Percentiles rank a stretch among this genome's conserved stretches.
These are phyloP conservation scores for Coilia nasus DNA, from an alignment of 2,797 vertebrate species.

Conservation along the genomic window DNA sequence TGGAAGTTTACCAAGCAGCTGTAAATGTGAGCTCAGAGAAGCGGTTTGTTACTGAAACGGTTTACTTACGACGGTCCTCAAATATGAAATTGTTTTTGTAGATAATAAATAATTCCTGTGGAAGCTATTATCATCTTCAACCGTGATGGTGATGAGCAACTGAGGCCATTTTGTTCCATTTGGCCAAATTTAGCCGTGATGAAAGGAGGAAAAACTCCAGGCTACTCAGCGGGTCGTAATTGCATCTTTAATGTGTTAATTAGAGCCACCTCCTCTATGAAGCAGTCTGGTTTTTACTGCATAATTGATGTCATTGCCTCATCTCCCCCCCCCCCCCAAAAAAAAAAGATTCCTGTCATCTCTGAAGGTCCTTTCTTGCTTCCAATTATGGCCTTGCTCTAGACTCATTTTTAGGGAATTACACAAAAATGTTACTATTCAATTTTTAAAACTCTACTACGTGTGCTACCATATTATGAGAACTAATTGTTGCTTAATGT, in stretches of 20 bases:
- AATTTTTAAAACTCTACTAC: background rate
- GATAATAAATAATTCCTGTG: slow-evolving; percentile 6
- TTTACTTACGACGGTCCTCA: background rate
- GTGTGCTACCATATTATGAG: background rate
- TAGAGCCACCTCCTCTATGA: slow-evolving; percentile 64
- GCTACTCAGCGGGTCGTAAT: slow-evolving; percentile 59
- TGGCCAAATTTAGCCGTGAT: slow-evolving; percentile 41
- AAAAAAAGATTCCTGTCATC: background rate
- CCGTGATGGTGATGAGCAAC: slow-evolving; percentile 19
- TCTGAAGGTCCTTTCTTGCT: background rate
- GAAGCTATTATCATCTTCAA: background rate
- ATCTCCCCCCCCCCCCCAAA: background rate
- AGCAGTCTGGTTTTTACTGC: slow-evolving; percentile 40
- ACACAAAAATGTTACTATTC: background rate
- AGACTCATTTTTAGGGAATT: background rate
- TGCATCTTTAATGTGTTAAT: slow-evolving; percentile 67
- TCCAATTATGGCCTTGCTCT: background rate
- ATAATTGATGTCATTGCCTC: slow-evolving; percentile 56
- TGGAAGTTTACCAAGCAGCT: background rate
- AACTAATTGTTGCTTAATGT: background rate
- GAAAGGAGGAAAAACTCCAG: slow-evolving; percentile 66
- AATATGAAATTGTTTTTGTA: background rate
- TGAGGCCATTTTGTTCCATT: background rate
- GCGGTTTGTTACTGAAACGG: background rate
- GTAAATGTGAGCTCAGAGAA: background rate